Base-by-base conservation (phyloP, 2,888 invertebrate genomes). In the Hartigia nigra region DNA sequence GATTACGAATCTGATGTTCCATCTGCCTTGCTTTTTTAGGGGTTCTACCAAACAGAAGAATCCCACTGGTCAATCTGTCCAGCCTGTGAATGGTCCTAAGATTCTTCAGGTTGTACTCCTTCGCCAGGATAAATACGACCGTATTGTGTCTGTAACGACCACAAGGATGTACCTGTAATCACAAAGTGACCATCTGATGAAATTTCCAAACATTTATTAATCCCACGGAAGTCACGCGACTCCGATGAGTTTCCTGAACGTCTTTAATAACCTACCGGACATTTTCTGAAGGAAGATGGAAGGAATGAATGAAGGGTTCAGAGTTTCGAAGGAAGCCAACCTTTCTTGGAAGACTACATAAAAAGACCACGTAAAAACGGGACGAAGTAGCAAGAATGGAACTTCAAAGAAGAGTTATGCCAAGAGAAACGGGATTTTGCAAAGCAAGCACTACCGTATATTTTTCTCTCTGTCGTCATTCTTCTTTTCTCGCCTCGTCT, bases 111-210 rank as follows among this genome's bases (percentile, higher is more conserved):
- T 97, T 97, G 92, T 98, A 96, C 92, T 99, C 98, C 92, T 98
- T 98, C 86, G 98, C 98, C 88, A 99, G 94, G 88, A 99, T 98
- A 92, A 98, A 98, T 78, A 98, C 96, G 83, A 99, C 97, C 12
- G 98, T 98, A 93, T 99, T 99, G 93, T 98, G 98, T 77, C 98
- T 95, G 93, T 99, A 99, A 89, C 99, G 95, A 81, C 99, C 99
- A 92, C 99, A 99, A 3, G 99, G 99, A 92, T 99, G 99, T 81
- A 98, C 97, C 98, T 98, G 93, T n/a, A 91, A 90, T 78, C 75
- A 39, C 74, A 75, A 70, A 34, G 70, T 9, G 55, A 55, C 14
- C 2, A 23, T 55, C 23, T 55, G 14, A 55, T 55, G 55, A 55
- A 55, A 23, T 55, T 23, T 9, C 55, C 55, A 55, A 55, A 23